Base-by-base conservation (phyloP, 2,113 vertebrate species). In the Rhombomys opimus region DNA sequence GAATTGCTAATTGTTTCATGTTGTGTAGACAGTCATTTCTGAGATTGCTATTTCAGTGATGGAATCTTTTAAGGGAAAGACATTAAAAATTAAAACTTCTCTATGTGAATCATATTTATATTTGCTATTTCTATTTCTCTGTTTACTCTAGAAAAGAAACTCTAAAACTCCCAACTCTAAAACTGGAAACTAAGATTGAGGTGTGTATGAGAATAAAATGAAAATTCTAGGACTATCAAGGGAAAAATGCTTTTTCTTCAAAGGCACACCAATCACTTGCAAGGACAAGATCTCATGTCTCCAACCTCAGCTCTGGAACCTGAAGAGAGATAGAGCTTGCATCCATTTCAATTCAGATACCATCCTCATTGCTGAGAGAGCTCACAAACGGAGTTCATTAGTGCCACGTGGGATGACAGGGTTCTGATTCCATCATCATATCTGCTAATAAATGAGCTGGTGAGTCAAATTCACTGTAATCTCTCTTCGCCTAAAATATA, bases 381-480 rank as follows among this genome's bases (percentile, higher is more conserved):
- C 61, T 95, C 92, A 94, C 88, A 50, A 61, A 87, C 52, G 81
- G 38, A 97, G 96, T 93, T 97, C 95, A 95, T 97, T 97, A 97
- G 95, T 94, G 96, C 92, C 87, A 93, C 85, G 38, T 84, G 72
- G 73, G 85, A 72, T 91, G 95, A 88, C 93, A 93, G 91, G 63
- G 87, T 91, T 95, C 76, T 86, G 84, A n/a, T 50, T 76, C 65
- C 85, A 90, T 95, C 87, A 89, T 90, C 94, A 81, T 63, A 77
- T 41, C 91, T 57, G 38, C 59, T 97, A 91, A 97, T 96, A 96
- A 95, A 96, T 93, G 94, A 97, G 91, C 96, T 96, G 96, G 93
- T 94, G 89, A 95, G 96, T 86, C 95, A 82, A 81, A 92, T 95
- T 96, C 90, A 89, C 87, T 95, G 75, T 95, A 97, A 96, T 95